These are phyloP conservation scores for Lepus oiostolus DNA, from an alignment of 2,797 vertebrate species.

Conservation along the genomic window DNA sequence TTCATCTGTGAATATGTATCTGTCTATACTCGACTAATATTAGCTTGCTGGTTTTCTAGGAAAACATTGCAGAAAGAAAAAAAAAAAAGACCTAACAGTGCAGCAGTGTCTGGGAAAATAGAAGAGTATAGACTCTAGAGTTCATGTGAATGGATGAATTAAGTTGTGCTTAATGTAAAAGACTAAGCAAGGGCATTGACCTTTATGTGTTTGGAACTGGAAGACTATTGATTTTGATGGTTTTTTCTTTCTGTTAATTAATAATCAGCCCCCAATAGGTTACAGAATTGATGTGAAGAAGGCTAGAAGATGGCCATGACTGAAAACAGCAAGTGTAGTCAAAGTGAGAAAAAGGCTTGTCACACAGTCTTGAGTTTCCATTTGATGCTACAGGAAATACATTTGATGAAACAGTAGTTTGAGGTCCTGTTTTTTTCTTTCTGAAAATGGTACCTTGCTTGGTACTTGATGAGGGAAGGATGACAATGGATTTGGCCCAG, in stretches of 20 bases:
- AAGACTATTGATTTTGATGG: background rate
- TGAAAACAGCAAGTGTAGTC: background rate
- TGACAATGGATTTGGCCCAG: too few species aligned
- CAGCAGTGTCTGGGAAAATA: background rate
- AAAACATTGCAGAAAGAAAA: conserved; percentile 17
- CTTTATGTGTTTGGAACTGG: background rate
- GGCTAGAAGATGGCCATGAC: background rate
- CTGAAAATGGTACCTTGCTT: background rate
- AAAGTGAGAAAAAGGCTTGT: background rate
- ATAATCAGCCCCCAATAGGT: background rate
- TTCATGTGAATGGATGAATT: background rate
- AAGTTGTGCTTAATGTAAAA: background rate
- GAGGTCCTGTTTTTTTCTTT: background rate
- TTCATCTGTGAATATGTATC: conserved; percentile 6
- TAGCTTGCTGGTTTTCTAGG: background rate
- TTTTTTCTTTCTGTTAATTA: conserved; percentile 1
- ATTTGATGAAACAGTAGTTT: background rate
- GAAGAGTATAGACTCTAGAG: background rate
- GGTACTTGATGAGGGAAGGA: background rate
- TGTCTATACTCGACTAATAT: background rate
- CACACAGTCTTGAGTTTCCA: too few species aligned
- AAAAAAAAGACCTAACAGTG: background rate
- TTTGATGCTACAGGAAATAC: background rate
- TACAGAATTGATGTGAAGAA: background rate
- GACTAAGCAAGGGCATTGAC: background rate